phyloP scores from a whole-genome alignment of 1,140 invertebrate genomes.

The Eumaeus atala region DNA sequence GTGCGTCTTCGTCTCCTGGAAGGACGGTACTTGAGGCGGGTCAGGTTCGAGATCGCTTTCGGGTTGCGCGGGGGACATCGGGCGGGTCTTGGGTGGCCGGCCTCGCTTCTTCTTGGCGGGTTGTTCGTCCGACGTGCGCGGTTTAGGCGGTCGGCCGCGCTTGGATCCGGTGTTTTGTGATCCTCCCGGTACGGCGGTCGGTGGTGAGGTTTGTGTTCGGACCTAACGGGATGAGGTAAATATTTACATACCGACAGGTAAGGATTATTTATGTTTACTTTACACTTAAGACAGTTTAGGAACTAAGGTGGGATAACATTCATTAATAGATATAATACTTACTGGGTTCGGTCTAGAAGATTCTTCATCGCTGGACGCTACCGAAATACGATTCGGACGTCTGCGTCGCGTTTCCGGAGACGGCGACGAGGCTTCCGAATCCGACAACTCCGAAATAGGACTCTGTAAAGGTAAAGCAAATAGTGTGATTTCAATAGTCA shows the following conservation, averaged over 20 bases:
- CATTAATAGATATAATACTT: conserved; percentile 16
- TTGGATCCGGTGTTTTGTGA: conserved; percentile 41
- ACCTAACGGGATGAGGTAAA: conserved; percentile 13
- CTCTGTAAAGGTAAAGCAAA: conserved; percentile 35
- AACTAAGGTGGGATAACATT: no score
- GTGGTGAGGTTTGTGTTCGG: conserved; percentile 29
- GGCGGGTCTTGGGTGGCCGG: conserved; percentile 40
- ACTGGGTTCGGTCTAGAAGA: conserved; percentile 40
- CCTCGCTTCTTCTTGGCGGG: conserved; percentile 53
- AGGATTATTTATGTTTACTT: no score
- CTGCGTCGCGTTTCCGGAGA: conserved; percentile 50
- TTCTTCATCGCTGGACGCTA: conserved; percentile 65
- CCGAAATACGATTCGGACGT: conserved; percentile 44
- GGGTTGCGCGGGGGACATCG: conserved; percentile 28
- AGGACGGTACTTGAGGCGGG: conserved; percentile 34
- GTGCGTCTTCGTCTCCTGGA: conserved; percentile 54
- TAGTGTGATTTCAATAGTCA: neutral
- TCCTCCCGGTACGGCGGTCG: conserved; percentile 27
- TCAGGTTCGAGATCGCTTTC: conserved; percentile 45
- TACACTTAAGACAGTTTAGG: no score
- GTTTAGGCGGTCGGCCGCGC: conserved; percentile 51
- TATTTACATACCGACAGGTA: no score
- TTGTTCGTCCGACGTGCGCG: conserved; percentile 35
- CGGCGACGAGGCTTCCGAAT: conserved; percentile 59
- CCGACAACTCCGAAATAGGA: conserved; percentile 63